Percentiles rank a stretch among this genome's conserved stretches.
phyloP scores from a whole-genome alignment of 2,888 invertebrate genomes.

The Cephus pygmeus region DNA sequence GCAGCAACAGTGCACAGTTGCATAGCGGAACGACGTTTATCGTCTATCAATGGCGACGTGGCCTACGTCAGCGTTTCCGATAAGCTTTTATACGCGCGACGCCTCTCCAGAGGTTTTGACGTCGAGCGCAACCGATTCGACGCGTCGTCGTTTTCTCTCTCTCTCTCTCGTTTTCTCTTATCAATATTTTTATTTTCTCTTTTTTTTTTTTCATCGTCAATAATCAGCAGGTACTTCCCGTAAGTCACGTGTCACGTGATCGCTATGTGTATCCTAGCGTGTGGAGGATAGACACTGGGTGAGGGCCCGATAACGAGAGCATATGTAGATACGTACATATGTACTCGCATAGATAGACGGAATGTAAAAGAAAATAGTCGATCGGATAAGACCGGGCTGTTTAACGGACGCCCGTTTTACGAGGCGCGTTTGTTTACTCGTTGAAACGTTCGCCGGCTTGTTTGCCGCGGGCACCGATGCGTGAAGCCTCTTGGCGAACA shows the following conservation, averaged over 20 bases:
- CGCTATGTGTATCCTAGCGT: neutral
- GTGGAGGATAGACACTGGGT: no score
- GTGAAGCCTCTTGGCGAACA: neutral
- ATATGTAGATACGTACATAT: neutral
- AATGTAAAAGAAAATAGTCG: neutral
- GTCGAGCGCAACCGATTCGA: neutral
- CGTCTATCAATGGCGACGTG: conserved; percentile 43
- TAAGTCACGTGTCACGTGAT: neutral
- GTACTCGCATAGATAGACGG: neutral
- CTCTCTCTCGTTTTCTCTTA: neutral
- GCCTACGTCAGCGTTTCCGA: conserved; percentile 42
- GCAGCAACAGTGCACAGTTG: neutral
- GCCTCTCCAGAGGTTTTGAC: conserved; percentile 1
- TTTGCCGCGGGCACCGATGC: neutral
- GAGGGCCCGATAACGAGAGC: neutral
- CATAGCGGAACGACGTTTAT: conserved; percentile 24
- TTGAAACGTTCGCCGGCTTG: neutral
- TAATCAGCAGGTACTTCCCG: neutral
- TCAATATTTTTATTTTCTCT: neutral
- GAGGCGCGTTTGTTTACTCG: neutral
- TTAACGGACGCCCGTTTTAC: neutral
- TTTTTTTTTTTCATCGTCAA: neutral
- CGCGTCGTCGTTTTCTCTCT: neutral
- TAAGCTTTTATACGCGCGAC: conserved; percentile 22
- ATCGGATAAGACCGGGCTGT: neutral